phyloP scores from a whole-genome alignment of 2,888 invertebrate species.

The Drosophila eohydei region DNA sequence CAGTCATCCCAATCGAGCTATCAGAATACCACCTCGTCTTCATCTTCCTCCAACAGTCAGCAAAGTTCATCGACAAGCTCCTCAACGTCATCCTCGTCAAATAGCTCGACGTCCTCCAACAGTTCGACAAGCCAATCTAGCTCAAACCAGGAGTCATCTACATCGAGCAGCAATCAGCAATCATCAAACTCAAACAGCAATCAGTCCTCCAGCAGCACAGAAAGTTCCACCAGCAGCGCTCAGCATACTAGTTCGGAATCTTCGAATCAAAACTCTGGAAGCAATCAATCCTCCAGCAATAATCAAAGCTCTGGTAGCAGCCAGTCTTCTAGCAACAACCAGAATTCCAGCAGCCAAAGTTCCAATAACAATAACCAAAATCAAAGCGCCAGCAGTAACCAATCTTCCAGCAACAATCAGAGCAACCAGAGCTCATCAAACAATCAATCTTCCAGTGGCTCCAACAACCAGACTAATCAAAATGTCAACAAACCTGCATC shows the following conservation, averaged over 20 bases:
- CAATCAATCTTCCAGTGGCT: slow-evolving; percentile 39
- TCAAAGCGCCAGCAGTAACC: slow-evolving; percentile 19
- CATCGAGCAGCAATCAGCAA: slow-evolving; percentile 55
- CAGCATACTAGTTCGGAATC: background rate
- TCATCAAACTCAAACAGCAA: slow-evolving; percentile 49
- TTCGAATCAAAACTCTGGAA: slow-evolving; percentile 5
- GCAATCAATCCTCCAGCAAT: background rate
- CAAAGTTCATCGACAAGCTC: slow-evolving; percentile 74
- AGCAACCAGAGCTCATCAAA: slow-evolving; percentile 31
- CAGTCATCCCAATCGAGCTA: slow-evolving; percentile 69
- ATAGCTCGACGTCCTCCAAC: slow-evolving; percentile 45
- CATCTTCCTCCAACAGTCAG: slow-evolving; percentile 66
- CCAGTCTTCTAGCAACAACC: background rate
- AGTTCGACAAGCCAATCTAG: slow-evolving; percentile 53
- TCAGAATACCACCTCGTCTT: slow-evolving; percentile 73
- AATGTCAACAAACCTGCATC: slow-evolving; percentile 38
- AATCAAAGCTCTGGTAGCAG: slow-evolving; percentile 25
- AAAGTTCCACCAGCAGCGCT: background rate
- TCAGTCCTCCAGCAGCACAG: slow-evolving; percentile 40
- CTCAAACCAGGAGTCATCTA: slow-evolving; percentile 52
- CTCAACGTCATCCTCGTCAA: slow-evolving; percentile 52
- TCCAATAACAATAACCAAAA: slow-evolving; percentile 38
- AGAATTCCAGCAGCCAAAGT: slow-evolving; percentile 34
- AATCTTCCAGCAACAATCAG: slow-evolving; percentile 34
- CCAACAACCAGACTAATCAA: slow-evolving; percentile 29